Percentiles rank a stretch among this genome's conserved stretches.
phyloP scores from a whole-genome alignment of 2,888 invertebrate species.

The Machimus rusticus region DNA sequence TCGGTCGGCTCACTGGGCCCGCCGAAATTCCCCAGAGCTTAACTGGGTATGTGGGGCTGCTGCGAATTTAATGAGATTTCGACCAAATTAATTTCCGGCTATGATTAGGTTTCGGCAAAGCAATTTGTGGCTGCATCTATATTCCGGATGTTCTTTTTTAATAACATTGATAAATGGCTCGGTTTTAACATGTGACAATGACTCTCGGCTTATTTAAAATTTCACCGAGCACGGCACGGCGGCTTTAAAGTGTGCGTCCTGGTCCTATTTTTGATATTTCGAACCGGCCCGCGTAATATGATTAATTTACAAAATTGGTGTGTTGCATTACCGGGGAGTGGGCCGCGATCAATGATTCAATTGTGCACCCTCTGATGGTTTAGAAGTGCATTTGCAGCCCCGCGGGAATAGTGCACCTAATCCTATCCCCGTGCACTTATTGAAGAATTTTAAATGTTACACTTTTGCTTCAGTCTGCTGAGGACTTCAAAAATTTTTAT shows the following conservation, averaged over 20 bases:
- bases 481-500: too few species aligned
- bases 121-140: slow-evolving; percentile 58
- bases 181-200: slow-evolving; percentile 24
- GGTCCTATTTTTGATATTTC: not conserved
- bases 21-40: slow-evolving; percentile 7
- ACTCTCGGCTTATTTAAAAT: slow-evolving; percentile 19
- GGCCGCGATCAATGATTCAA: not conserved
- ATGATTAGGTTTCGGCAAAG: slow-evolving; percentile 64
- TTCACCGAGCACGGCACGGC: not conserved
- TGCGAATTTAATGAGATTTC: slow-evolving; percentile 64
- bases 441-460: not conserved
- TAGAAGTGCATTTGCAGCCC: not conserved
- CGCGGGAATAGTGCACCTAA: not conserved
- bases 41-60: slow-evolving; percentile 48
- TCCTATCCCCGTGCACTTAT: not conserved
- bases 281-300: not conserved
- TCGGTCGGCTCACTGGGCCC: slow-evolving; percentile 13
- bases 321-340: not conserved
- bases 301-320: not conserved
- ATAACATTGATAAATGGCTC: slow-evolving; percentile 27
- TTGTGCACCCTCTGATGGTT: not conserved
- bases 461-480: not conserved
- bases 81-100: slow-evolving; percentile 64
- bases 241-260: not conserved
- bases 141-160: slow-evolving; percentile 20